Conservation (phyloP, 2,113 vertebrate genomes). For the Gallinago paraguaiae region DNA sequence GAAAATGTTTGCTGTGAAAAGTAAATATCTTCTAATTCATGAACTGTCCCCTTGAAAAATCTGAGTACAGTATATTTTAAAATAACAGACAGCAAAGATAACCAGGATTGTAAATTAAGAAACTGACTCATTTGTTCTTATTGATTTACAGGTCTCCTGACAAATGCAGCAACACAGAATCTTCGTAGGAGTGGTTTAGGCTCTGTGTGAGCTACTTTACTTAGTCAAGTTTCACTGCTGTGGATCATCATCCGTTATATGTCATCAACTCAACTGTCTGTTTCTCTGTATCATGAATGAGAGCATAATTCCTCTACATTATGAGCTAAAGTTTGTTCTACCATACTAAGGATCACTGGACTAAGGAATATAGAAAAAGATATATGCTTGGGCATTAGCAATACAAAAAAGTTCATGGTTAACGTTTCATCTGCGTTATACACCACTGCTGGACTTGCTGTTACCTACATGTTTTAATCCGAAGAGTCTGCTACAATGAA, state of each 20-base stretch:
- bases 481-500: slow-evolving; percentile 62
- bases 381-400: slow-evolving; percentile 72
- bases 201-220: slow-evolving; percentile 75
- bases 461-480: slow-evolving; percentile 46
- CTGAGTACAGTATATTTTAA: slow-evolving; percentile 10
- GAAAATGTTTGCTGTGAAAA: not conserved
- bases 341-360: slow-evolving; percentile 65
- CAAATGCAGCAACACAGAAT: slow-evolving; percentile 78
- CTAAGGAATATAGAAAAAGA: slow-evolving; percentile 57
- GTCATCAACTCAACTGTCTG: slow-evolving; percentile 77
- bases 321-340: slow-evolving; percentile 67
- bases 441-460: slow-evolving; percentile 60
- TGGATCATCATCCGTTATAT: slow-evolving; percentile 72
- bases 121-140: slow-evolving; percentile 71
- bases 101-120: slow-evolving; percentile 30
- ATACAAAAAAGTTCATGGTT: slow-evolving; percentile 70
- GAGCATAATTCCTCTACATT: slow-evolving; percentile 72
- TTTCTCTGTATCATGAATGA: slow-evolving; percentile 79
- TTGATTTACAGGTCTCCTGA: slow-evolving; percentile 92
- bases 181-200: slow-evolving; percentile 77
- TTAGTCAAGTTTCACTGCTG: slow-evolving; percentile 77
- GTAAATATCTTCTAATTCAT: not conserved
- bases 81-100: slow-evolving; percentile 35
- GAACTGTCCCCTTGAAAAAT: slow-evolving; percentile 30
- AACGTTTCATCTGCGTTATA: slow-evolving; percentile 62